These are phyloP conservation scores for Paralichthys olivaceus DNA, from an alignment of 2,113 vertebrate genomes.

Conservation along the genomic window DNA sequence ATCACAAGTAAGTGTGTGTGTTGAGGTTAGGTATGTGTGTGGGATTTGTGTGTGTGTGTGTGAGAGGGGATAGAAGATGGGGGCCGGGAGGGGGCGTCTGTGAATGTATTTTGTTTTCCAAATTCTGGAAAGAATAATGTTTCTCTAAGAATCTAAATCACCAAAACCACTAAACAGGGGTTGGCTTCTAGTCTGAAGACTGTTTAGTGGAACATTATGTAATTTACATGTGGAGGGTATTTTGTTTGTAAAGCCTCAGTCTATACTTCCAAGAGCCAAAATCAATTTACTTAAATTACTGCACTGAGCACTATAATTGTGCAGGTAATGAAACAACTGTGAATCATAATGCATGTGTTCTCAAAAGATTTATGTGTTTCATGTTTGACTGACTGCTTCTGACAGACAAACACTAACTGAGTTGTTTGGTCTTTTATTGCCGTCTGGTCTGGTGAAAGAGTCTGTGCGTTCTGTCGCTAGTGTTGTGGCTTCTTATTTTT, in stretches of 20 bases:
- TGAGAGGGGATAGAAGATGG: conserved; percentile 2
- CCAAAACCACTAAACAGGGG: conserved; percentile 17
- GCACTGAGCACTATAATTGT: conserved; percentile 35
- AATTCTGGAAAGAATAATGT: conserved; percentile 14
- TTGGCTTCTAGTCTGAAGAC: conserved; percentile 6
- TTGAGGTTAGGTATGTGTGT: conserved; percentile 34
- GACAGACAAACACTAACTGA: conserved; percentile 4
- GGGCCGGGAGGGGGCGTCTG: background rate
- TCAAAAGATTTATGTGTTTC: conserved; percentile 37
- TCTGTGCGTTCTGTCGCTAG: background rate
- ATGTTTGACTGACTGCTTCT: conserved; percentile 45
- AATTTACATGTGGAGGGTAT: conserved; percentile 33
- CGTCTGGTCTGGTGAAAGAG: conserved; percentile 1
- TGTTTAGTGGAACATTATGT: conserved; percentile 27
- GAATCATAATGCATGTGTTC: conserved; percentile 41
- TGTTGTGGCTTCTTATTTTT: conserved; percentile 2
- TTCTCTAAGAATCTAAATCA: conserved; percentile 34
- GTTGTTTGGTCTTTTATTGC: conserved; percentile 18
- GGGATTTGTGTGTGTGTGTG: conserved; percentile 29
- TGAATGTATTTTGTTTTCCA: conserved; percentile 25
- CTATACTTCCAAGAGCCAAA: conserved; percentile 27
- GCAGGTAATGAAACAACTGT: conserved; percentile 48
- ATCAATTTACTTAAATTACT: conserved; percentile 42
- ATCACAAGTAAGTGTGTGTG: conserved; percentile 58
- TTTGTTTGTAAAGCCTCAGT: conserved; percentile 26